These are phyloP conservation scores for Adelges cooleyi DNA, from an alignment of 1,140 invertebrate species.

Conservation along the genomic window DNA sequence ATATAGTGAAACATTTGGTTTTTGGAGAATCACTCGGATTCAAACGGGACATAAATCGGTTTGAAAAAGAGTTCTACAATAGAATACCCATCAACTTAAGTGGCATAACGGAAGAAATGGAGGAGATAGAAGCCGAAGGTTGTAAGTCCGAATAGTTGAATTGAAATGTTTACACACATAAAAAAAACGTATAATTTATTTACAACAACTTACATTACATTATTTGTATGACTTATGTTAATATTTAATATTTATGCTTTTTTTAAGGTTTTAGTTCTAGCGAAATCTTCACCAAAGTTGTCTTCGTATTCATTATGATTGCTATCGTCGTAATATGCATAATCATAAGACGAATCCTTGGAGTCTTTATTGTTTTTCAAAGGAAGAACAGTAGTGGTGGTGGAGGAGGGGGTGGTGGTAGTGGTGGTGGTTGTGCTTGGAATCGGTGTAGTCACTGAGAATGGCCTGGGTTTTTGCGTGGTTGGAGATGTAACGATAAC, in stretches of 20 bases:
- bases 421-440: background rate
- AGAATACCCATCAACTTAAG: no score
- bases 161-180: background rate
- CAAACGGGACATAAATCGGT: no score
- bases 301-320: conserved; percentile 35
- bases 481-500: conserved; percentile 23
- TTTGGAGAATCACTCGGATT: background rate
- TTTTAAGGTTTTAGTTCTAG: conserved; percentile 31
- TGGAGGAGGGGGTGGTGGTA: conserved; percentile 15
- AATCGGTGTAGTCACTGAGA: background rate
- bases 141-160: background rate
- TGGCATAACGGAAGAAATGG: no score
- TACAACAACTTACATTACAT: conserved; percentile 13
- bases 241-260: conserved; percentile 18
- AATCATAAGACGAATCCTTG: conserved; percentile 33
- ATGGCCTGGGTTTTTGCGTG: conserved; percentile 23
- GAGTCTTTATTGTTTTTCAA: conserved; percentile 27
- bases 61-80: no score
- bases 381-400: background rate
- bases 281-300: conserved; percentile 34
- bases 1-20: background rate
- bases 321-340: conserved; percentile 35
- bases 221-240: background rate
- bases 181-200: conserved; percentile 10
- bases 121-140: no score